Conservation (phyloP, 2,797 vertebrate genomes). For the Thalassophryne amazonica region DNA sequence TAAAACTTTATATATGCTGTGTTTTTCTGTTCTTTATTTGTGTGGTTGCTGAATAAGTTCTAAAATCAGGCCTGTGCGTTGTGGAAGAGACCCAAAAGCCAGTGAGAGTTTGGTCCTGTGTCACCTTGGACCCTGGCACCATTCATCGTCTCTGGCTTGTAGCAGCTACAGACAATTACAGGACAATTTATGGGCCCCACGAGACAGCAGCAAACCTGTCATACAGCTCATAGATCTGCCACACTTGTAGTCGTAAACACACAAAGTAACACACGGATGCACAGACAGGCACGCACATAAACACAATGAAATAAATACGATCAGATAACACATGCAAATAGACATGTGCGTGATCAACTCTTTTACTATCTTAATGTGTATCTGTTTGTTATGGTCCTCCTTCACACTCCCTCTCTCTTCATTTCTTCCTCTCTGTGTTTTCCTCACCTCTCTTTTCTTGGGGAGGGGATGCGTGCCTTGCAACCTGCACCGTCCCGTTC, state of each 20-base stretch:
- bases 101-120: conserved; percentile 15
- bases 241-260: neutral
- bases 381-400: conserved; percentile 24
- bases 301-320: neutral
- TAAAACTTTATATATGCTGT: neutral
- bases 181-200: conserved; percentile 10
- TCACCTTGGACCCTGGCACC: conserved; percentile 1
- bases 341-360: conserved; percentile 5
- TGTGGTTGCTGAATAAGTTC: conserved; percentile 1
- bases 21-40: neutral
- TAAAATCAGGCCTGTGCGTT: conserved; percentile 9
- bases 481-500: conserved; percentile 82
- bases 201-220: conserved; percentile 6
- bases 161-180: too few species aligned
- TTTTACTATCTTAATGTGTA: conserved; percentile 18
- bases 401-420: conserved; percentile 9
- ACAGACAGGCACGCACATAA: neutral
- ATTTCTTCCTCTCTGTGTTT: conserved; percentile 5
- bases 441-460: conserved; percentile 34
- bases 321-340: neutral
- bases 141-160: conserved; percentile 10
- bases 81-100: neutral
- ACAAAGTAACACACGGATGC: neutral
- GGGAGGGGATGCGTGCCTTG: conserved; percentile 74
- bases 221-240: conserved; percentile 13